Base-by-base conservation (phyloP, 2,888 invertebrate genomes). In the Noctua pronuba region DNA sequence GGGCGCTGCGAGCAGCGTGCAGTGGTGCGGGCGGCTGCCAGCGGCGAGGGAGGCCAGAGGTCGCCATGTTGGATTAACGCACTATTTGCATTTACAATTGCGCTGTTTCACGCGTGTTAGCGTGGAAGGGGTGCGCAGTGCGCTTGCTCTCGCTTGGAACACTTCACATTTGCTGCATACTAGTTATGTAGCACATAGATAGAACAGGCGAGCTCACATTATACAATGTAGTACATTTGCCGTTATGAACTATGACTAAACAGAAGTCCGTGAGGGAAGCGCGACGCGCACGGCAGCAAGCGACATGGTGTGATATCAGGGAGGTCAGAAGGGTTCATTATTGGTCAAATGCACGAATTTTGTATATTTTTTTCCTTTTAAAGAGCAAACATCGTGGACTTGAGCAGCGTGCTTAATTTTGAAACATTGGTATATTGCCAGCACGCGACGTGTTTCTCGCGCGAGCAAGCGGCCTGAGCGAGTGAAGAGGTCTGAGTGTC, bases 41-140 rank as follows among this genome's bases (percentile, higher is more conserved):
- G 31, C 2, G 58, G 60, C 16, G 79, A 52, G 70, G 80, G 81
- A 73, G 84, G 62, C 41, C 76, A 87, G 86, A 88, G 79, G 31
- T 70, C 58, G 87, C 93, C 93, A 92, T 93, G 83, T 92, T 92
- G 94, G 90, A 93, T 94, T 94, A 94, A 90, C 90, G 73, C 49
- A 67, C 85, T 94, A 94, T 95, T 95, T 94, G 95, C 95, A 95
- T 95, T 95, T 92, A 91, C 92, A 93, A 94, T 94, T 92, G 75
- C 60, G 78, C 74, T 75, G 87, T 90, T 88, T 90, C 86, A 89
- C 89, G 90, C 86, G 80, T 86, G 87, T 83, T 86, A 64, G 55
- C 24, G 52, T 74, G 80, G 80, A 90, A 62, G 92, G 93, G 94
- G 92, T 89, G 91, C 89, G 90, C 70, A 13, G 62, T 1, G 35